Percentiles rank a stretch among this genome's conserved stretches.
Conservation (phyloP, 2,888 invertebrate species). For the Thalpophila matura region DNA sequence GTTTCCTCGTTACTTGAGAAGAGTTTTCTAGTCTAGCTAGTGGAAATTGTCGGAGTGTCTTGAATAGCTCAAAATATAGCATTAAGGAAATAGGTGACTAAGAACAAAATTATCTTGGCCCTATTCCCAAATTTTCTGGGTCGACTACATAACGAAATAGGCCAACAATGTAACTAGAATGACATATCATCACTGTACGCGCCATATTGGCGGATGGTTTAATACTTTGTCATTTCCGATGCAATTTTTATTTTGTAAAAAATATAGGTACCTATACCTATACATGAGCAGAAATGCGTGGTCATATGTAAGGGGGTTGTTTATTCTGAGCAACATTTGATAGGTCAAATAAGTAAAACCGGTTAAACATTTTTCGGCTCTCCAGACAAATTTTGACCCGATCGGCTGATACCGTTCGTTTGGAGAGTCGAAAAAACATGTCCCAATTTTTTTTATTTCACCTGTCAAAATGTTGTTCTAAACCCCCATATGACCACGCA, state of each 20-base stretch:
- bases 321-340: no score
- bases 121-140: constrained; percentile 39
- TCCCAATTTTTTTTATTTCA: no score
- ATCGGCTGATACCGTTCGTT: no score
- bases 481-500: no score
- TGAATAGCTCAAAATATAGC: constrained; percentile 23
- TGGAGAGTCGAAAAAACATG: no score
- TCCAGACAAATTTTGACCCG: no score
- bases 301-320: no score
- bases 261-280: no score
- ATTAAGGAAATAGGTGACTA: constrained; percentile 14
- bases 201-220: neutral
- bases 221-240: neutral
- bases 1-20: constrained; percentile 16
- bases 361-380: no score
- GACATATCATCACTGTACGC: constrained; percentile 8
- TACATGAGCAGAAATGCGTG: no score
- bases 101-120: constrained; percentile 22
- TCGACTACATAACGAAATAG: constrained; percentile 30
- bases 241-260: neutral
- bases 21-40: constrained; percentile 4
- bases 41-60: constrained; percentile 5
- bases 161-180: constrained; percentile 11
- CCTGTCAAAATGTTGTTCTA: no score
- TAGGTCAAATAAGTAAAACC: no score